Percentiles rank a stretch among this genome's conserved stretches.
Conservation (phyloP, 2,797 vertebrate species). For the Peromyscus attwateri region DNA sequence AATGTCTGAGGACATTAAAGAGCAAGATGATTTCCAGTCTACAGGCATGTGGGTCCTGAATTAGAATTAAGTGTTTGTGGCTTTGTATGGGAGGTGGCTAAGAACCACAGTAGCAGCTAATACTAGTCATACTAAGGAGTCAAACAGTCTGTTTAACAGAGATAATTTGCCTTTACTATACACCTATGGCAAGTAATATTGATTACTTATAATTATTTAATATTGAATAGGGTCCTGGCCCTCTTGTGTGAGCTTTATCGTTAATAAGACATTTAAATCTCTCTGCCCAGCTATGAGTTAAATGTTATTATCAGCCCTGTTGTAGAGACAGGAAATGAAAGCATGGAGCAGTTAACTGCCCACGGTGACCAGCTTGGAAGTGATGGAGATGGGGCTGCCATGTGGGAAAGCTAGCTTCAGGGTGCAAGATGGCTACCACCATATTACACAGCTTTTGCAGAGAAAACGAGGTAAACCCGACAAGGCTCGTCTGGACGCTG, state of each 20-base stretch:
- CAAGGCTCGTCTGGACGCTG: not conserved
- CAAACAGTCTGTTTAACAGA: constrained; percentile 32
- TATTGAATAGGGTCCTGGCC: not conserved
- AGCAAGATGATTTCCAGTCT: not conserved
- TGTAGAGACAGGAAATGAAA: not conserved
- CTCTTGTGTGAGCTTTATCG: not conserved
- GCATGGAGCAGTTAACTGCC: not conserved
- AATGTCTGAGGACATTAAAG: not conserved
- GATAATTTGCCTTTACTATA: constrained; percentile 17
- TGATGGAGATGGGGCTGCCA: not conserved
- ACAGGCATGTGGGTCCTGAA: not conserved
- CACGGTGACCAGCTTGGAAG: not conserved
- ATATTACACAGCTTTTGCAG: not conserved
- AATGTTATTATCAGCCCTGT: not conserved
- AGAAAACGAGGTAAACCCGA: not conserved
- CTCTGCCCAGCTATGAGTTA: not conserved
- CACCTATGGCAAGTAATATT: not conserved
- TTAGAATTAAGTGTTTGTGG: not conserved
- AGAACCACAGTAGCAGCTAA: constrained; percentile 24
- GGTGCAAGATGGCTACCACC: not conserved
- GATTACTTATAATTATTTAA: constrained; percentile 29
- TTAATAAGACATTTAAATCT: constrained; percentile 18
- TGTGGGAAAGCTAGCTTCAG: not conserved
- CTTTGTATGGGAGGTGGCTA: not conserved
- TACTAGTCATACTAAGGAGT: not conserved